A percentile compares a stretch with the other conserved stretches of the same genome.
Conservation (phyloP, 2,888 invertebrate species). For the Lasioglossum malachurum region DNA sequence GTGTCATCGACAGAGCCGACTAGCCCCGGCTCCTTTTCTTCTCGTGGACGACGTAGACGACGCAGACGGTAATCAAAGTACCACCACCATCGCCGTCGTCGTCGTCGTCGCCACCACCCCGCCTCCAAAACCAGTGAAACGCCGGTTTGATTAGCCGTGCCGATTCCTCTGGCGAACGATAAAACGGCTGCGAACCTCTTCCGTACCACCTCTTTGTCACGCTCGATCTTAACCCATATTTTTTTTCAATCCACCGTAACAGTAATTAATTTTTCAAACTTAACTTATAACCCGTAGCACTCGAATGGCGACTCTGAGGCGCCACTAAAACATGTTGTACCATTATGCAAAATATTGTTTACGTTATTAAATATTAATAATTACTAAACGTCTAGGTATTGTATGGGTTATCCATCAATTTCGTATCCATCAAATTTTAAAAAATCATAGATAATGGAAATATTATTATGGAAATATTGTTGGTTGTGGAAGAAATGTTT, state of each 20-base stretch:
- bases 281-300: too few species aligned
- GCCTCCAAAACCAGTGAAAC: constrained; percentile 29
- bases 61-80: constrained; percentile 58
- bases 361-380: too few species aligned
- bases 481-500: too few species aligned
- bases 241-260: not conserved
- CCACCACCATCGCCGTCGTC: constrained; percentile 5
- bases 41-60: constrained; percentile 32
- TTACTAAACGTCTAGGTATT: too few species aligned
- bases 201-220: not conserved
- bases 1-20: constrained; percentile 39
- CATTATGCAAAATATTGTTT: too few species aligned
- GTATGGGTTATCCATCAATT: too few species aligned
- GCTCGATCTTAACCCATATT: not conserved
- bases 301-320: too few species aligned
- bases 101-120: not conserved
- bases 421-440: too few species aligned
- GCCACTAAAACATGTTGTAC: too few species aligned
- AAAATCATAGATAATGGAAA: too few species aligned
- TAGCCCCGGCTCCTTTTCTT: constrained; percentile 35
- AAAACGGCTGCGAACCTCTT: not conserved
- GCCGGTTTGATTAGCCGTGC: constrained; percentile 27
- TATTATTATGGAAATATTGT: too few species aligned
- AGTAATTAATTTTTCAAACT: not conserved
- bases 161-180: not conserved